Evolutionary conservation across 2,888 invertebrate genomes (phyloP).

Genomic region (Xestia rhomboidea): DNA sequence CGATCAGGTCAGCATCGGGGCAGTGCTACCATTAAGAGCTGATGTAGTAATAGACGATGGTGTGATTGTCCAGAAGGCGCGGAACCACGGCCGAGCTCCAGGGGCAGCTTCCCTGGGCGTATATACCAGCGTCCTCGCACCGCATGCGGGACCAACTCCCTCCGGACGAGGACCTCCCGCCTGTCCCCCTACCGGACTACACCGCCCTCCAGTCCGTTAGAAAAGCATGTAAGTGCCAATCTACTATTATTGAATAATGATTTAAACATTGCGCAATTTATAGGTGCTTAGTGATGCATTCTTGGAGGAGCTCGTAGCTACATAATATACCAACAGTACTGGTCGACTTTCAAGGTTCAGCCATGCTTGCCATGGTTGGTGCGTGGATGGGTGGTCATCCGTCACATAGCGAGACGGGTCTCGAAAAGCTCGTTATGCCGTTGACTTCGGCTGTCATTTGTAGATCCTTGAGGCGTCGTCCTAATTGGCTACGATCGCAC

Average conservation of each 20-base stretch:
- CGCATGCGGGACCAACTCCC: conserved; percentile 86
- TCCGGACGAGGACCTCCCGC: conserved; percentile 90
- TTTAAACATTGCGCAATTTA: neutral
- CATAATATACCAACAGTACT: neutral
- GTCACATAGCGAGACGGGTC: neutral
- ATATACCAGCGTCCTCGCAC: conserved; percentile 85
- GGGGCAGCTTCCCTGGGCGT: conserved; percentile 92
- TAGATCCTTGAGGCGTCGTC: neutral
- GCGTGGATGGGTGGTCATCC: neutral
- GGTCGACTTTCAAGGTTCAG: neutral
- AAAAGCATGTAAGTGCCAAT: conserved; percentile 79
- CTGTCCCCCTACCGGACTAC: conserved; percentile 92
- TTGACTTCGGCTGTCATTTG: neutral
- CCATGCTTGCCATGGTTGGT: neutral
- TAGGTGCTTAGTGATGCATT: neutral
- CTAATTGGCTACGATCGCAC: too few species aligned
- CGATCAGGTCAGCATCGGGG: neutral
- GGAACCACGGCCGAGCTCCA: conserved; percentile 88
- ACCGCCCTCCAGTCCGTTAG: conserved; percentile 85
- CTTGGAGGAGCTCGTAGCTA: neutral
- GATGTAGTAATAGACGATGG: neutral
- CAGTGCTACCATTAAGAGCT: neutral
- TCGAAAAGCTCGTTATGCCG: neutral
- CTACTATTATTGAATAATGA: neutral
- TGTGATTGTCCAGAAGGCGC: conserved; percentile 72